Evolutionary conservation across 2,888 invertebrate species (phyloP), one percentile per base, ranked within the genome.

Genomic region (Candidula unifasciata): DNA sequence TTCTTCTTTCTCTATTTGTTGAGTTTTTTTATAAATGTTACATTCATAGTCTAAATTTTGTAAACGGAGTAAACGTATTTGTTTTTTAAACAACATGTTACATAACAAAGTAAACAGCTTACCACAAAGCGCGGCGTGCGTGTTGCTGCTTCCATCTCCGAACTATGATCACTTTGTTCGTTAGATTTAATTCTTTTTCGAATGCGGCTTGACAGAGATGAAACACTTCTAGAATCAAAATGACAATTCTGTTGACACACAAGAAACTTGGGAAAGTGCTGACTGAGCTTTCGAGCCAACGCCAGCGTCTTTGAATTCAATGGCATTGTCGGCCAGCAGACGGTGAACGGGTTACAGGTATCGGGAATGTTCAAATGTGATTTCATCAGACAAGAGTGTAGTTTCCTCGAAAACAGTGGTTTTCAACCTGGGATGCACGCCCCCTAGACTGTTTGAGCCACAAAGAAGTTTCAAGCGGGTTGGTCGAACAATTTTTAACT

Each of bases 371-470:
- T 33, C 24, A 69, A 69, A 18, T 35, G 3, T 69, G 35, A 69
- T 35, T 69, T 69, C 69, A 69, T 33, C 35, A 33, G 35, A 69
- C 69, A 69, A 69, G 66, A 66, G 66, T 44, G 44, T 13, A 44
- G 44, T 44, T 44, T 44, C 44, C 44, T 44, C 44, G 6, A 44
- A 6, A n/a, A n/a, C n/a, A n/a, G n/a, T n/a, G n/a, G n/a, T n/a
- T n/a, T n/a, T n/a, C n/a, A n/a, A n/a, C n/a, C n/a, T n/a, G n/a
- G n/a, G n/a, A n/a, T n/a, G n/a, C n/a, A n/a, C n/a, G n/a, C n/a
- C n/a, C n/a, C n/a, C n/a, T n/a, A n/a, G n/a, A n/a, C n/a, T n/a
- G n/a, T n/a, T n/a, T n/a, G n/a, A n/a, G n/a, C n/a, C n/a, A n/a
- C n/a, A n/a, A n/a, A n/a, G n/a, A n/a, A n/a, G n/a, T n/a, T n/a